Evolutionary conservation across 2,888 invertebrate species (phyloP).

Genomic region (Callyntrura sp.): DNA sequence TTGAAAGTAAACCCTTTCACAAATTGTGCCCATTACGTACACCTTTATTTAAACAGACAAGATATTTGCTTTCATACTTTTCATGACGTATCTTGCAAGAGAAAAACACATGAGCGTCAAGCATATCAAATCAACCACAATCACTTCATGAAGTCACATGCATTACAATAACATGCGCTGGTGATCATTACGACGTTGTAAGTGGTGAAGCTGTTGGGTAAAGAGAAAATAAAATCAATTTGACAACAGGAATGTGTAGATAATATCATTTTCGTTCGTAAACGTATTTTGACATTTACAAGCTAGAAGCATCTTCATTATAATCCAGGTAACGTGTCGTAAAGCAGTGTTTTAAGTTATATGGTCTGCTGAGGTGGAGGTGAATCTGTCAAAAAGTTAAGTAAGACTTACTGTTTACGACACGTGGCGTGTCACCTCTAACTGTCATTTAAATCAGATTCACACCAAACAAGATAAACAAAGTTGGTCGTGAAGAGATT

Average conservation of each 20-base stretch:
- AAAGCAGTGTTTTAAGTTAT: background rate
- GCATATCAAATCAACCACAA: background rate
- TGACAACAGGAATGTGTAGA: background rate
- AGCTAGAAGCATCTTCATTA: background rate
- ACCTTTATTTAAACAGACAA: too few relatives aligned
- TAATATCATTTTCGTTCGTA: background rate
- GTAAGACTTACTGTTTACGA: slow-evolving; percentile 37
- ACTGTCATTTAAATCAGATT: slow-evolving; percentile 68
- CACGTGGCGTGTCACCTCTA: slow-evolving; percentile 75
- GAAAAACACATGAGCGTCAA: slow-evolving; percentile 28
- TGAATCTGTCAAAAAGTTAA: slow-evolving; percentile 32
- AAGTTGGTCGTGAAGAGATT: slow-evolving; percentile 46
- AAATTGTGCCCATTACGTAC: background rate
- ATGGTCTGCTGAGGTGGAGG: background rate
- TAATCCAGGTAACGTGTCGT: background rate
- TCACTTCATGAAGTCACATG: background rate
- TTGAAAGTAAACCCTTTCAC: background rate
- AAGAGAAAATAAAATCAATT: slow-evolving; percentile 13
- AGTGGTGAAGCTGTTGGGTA: background rate
- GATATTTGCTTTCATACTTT: background rate
- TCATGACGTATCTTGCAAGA: background rate
- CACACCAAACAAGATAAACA: slow-evolving; percentile 65
- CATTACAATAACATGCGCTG: background rate
- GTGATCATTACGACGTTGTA: background rate
- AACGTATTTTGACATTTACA: background rate